phyloP scores from a whole-genome alignment of 2,888 invertebrate species.

The Agrotis segetum region DNA sequence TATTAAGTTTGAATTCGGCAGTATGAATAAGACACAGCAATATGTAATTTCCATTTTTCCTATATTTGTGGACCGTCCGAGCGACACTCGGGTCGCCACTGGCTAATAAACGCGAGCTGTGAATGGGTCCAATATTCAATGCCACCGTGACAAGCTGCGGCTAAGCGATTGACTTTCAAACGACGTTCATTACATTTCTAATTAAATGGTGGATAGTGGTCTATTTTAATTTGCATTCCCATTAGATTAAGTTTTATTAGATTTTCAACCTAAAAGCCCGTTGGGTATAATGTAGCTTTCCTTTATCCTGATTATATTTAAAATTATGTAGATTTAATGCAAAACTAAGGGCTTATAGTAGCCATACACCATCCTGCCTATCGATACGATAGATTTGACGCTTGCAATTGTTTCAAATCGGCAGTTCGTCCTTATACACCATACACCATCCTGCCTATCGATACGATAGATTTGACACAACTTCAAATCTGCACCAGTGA shows the following conservation, averaged over 20 bases:
- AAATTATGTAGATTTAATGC: background rate
- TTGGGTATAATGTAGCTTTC: background rate
- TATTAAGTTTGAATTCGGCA: slow-evolving; percentile 46
- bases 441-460: too few relatives aligned
- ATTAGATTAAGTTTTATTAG: slow-evolving; percentile 1
- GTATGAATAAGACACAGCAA: slow-evolving; percentile 49
- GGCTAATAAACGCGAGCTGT: slow-evolving; percentile 70
- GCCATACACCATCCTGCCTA: too few relatives aligned
- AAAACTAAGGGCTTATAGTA: background rate
- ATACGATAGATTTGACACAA: too few relatives aligned
- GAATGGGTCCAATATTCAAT: slow-evolving; percentile 56
- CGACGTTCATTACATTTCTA: slow-evolving; percentile 36
- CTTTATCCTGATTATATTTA: background rate
- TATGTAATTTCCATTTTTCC: slow-evolving; percentile 74
- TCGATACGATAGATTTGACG: too few relatives aligned
- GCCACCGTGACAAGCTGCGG: slow-evolving; percentile 51
- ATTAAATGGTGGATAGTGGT: slow-evolving; percentile 11
- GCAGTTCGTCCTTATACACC: too few relatives aligned
- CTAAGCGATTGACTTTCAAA: slow-evolving; percentile 25
- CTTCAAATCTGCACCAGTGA: too few relatives aligned
- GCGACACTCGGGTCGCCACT: slow-evolving; percentile 68
- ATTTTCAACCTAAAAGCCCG: background rate
- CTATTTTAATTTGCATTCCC: background rate
- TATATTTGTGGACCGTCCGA: slow-evolving; percentile 70
- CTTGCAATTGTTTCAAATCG: too few relatives aligned